phyloP scores from a whole-genome alignment of 1,140 invertebrate species.

The Diorhabda sublineata region DNA sequence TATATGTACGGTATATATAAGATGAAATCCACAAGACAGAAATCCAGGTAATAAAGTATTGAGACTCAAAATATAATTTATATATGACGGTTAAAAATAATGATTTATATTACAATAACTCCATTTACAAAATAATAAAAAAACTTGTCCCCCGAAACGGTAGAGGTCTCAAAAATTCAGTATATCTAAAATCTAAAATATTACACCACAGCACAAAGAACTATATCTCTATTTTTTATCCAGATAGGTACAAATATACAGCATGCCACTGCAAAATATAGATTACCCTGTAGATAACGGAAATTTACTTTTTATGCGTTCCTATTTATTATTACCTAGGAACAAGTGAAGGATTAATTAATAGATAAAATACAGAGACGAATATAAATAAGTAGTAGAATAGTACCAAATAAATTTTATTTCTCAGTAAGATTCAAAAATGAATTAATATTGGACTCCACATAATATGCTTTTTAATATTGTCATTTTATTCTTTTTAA shows the following conservation, averaged over 20 bases:
- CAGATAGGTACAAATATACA: conserved; percentile 49
- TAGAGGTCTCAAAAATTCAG: conserved; percentile 30
- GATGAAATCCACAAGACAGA: conserved; percentile 47
- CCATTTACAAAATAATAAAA: conserved; percentile 40
- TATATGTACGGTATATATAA: conserved; percentile 45
- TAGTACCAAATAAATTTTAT: no score
- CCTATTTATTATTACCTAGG: no score
- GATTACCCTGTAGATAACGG: conserved; percentile 1
- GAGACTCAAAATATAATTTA: conserved; percentile 40
- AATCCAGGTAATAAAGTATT: conserved; percentile 41
- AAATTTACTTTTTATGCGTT: no score
- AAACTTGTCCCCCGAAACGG: conserved; percentile 30
- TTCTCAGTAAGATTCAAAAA: no score
- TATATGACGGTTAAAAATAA: conserved; percentile 37
- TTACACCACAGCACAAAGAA: conserved; percentile 50
- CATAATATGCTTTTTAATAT: no score
- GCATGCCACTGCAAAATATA: conserved; percentile 33
- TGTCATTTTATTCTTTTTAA: no score
- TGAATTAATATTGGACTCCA: no score
- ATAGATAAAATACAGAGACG: no score
- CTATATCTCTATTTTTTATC: conserved; percentile 41
- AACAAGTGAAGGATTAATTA: no score
- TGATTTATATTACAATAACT: conserved; percentile 40
- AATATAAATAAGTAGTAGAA: no score
- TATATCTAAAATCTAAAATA: conserved; percentile 44